Evolutionary conservation across 2,797 vertebrate species (phyloP), one percentile per base, ranked within the genome.

Genomic region (Pristis pectinata): DNA sequence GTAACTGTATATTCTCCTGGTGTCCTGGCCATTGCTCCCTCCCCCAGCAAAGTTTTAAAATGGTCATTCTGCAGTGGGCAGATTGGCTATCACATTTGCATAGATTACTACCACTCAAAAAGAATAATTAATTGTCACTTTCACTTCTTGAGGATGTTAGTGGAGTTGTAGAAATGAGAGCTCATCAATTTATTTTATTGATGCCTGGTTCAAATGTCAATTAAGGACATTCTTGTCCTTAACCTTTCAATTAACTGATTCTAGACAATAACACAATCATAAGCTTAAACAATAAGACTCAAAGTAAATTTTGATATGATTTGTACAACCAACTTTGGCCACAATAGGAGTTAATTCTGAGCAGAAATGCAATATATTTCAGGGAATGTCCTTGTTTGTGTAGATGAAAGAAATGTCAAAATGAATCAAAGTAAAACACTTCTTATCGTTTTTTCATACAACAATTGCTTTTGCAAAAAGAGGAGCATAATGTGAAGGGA

Each of bases 401-500:
- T 56, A n/a, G 17, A 37, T 64, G 59, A 91, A 37, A 7, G 34
- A 37, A 91, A 64, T 22, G 1, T 19, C 59, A 91, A 64, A 22
- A 19, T 64, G 87, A 41, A 64, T 17, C n/a, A 7, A 85, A 59
- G 37, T 87, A n/a, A 41, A 19, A 59, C n/a, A 11, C 82, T 95
- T 83, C 34, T 95, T 89, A 0, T 44, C 61, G 93, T 93, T 56
- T 49, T 15, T 74, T 64, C 91, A 79, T 94, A 91, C 80, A 34
- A 27, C 53, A 92, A 7, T 94, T 41, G 64, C 72, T 87, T 67
- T 95, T 94, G 5, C 0, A n/a, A 89, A 7, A 92, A 61, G 61
- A 95, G 95, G 95, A 96, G 95, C 95, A 95, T 72, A 17, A 10
- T 95, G 95, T 95, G 95, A 95, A 95, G 95, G 94, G 95, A 95